These are phyloP conservation scores for Trichechus manatus DNA, from an alignment of 2,113 vertebrate species.

Conservation along the genomic window DNA sequence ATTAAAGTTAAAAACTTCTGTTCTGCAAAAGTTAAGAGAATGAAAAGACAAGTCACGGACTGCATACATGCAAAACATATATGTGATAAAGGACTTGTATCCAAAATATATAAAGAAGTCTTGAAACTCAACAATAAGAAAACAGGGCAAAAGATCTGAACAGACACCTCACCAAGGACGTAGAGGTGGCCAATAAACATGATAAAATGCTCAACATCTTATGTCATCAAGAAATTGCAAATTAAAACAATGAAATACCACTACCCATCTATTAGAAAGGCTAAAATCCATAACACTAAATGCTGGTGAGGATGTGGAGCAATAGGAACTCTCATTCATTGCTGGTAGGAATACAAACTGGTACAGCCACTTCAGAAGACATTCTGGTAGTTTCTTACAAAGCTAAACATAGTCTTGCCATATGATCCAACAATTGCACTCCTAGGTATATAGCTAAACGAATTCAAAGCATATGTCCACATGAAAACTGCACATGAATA, in stretches of 20 bases:
- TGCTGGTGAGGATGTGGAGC: too few relatives aligned
- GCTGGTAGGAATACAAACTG: background rate
- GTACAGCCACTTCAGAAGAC: background rate
- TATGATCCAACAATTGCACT: background rate
- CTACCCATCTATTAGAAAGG: too few relatives aligned
- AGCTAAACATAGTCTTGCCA: background rate
- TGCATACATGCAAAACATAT: background rate
- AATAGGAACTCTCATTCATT: too few relatives aligned
- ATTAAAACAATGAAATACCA: too few relatives aligned
- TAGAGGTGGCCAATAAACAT: too few relatives aligned
- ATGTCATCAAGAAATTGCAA: too few relatives aligned
- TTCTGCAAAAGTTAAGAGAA: background rate
- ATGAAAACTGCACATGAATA: too few relatives aligned
- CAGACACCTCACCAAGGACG: too few relatives aligned
- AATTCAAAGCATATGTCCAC: background rate
- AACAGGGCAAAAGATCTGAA: too few relatives aligned
- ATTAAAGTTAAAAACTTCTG: background rate
- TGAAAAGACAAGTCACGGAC: background rate
- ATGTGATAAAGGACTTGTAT: background rate
- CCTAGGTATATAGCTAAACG: background rate
- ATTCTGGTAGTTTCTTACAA: background rate
- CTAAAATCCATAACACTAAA: too few relatives aligned
- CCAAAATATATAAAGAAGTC: background rate
- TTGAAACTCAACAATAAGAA: background rate
- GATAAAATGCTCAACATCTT: too few relatives aligned